phyloP scores from a whole-genome alignment of 2,888 invertebrate genomes.

The Cerastis leucographa region DNA sequence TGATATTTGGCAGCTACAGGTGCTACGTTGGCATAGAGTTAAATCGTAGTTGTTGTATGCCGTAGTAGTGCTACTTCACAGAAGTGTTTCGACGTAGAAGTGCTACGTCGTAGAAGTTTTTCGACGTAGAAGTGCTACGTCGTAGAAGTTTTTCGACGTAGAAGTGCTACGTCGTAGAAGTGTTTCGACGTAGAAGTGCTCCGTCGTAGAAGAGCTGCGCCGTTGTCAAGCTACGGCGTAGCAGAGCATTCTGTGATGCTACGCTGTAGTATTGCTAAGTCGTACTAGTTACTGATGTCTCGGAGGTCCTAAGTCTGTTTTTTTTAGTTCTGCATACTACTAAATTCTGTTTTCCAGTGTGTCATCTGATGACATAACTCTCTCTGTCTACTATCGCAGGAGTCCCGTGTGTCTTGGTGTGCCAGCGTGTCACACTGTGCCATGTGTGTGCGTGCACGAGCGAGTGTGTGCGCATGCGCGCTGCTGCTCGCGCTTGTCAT shows the following conservation, averaged over 20 bases:
- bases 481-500: conserved; percentile 70
- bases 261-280: too few species aligned
- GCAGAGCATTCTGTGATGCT: too few species aligned
- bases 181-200: not conserved
- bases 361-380: not conserved
- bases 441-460: conserved; percentile 52
- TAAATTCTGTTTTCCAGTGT: not conserved
- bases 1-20: too few species aligned
- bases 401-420: not conserved
- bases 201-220: not conserved
- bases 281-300: not conserved
- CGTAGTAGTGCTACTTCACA: too few species aligned
- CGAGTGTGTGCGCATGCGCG: conserved; percentile 48
- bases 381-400: conserved; percentile 12
- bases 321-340: not conserved
- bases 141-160: not conserved
- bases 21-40: not conserved
- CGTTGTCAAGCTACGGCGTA: not conserved
- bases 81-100: too few species aligned
- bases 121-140: not conserved
- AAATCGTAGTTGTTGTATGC: too few species aligned
- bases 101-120: not conserved
- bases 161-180: not conserved
- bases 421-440: conserved; percentile 13
- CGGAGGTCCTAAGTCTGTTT: not conserved